Evolutionary conservation across 1,140 invertebrate species (phyloP).

Genomic region (Drosophila asahinai): DNA sequence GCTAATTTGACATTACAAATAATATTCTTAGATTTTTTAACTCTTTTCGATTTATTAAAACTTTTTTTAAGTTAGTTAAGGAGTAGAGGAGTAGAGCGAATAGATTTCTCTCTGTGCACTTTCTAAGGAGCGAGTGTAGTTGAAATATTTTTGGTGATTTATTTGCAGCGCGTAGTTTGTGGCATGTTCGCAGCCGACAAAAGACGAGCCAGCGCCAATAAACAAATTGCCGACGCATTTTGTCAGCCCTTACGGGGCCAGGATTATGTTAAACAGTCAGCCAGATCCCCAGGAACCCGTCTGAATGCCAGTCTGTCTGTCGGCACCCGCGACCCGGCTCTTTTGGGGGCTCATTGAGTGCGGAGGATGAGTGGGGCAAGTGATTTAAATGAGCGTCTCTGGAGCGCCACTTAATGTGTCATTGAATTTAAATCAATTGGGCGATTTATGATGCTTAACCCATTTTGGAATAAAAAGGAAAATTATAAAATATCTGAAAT

Average conservation of each 20-base stretch:
- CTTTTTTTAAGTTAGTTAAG: too few relatives aligned
- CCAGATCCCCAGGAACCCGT: conserved; percentile 34
- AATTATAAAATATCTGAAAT: too few relatives aligned
- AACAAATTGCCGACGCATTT: conserved; percentile 84
- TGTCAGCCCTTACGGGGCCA: conserved; percentile 68
- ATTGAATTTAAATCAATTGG: conserved; percentile 72
- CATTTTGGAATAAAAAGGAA: background rate
- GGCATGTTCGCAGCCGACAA: conserved; percentile 79
- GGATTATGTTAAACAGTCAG: conserved; percentile 79
- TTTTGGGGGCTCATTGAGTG: conserved; percentile 35
- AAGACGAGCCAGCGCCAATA: conserved; percentile 72
- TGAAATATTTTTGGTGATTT: conserved; percentile 83
- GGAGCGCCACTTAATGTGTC: conserved; percentile 76
- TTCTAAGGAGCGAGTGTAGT: conserved; percentile 69
- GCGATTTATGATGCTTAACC: conserved; percentile 4
- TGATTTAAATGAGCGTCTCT: conserved; percentile 78
- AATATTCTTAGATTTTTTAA: too few relatives aligned
- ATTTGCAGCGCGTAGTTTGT: conserved; percentile 81
- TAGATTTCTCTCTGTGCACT: conserved; percentile 8
- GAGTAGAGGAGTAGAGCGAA: too few relatives aligned
- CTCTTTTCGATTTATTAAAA: background rate
- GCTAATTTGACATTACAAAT: too few relatives aligned
- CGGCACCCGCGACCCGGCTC: conserved; percentile 21
- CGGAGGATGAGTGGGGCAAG: conserved; percentile 38
- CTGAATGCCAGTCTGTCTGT: conserved; percentile 24